Percentiles rank a stretch among this genome's conserved stretches.
Evolutionary conservation across 1,140 invertebrate genomes (phyloP).

Genomic region (Solenopsis invicta): DNA sequence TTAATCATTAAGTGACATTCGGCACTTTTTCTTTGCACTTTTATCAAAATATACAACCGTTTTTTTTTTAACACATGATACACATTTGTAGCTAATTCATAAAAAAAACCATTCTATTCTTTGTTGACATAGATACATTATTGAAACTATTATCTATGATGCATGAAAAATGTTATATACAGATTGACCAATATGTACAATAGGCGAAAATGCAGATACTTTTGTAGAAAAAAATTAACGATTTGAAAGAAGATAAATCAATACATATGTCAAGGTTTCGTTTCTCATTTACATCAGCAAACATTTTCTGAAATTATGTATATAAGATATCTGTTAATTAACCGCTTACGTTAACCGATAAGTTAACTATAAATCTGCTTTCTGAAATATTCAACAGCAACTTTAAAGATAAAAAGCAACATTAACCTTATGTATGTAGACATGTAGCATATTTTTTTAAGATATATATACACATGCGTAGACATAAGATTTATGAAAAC

Average conservation of each 20-base stretch:
- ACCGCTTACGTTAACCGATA: constrained; percentile 45
- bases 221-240: constrained; percentile 26
- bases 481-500: constrained; percentile 59
- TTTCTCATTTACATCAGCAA: constrained; percentile 8
- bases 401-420: constrained; percentile 48
- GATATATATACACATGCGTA: constrained; percentile 40
- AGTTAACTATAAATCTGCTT: constrained; percentile 46
- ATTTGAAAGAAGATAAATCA: constrained; percentile 3
- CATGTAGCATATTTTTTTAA: constrained; percentile 35
- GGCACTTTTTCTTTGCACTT: constrained; percentile 51
- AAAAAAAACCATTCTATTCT: constrained; percentile 29
- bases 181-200: constrained; percentile 42
- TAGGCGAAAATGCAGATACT: constrained; percentile 36
- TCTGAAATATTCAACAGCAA: constrained; percentile 29
- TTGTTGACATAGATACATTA: constrained; percentile 35
- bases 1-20: constrained; percentile 43
- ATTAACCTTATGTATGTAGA: constrained; percentile 36
- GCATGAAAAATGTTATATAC: constrained; percentile 56
- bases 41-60: constrained; percentile 35
- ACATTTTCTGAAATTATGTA: constrained; percentile 32
- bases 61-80: constrained; percentile 28
- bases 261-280: constrained; percentile 56
- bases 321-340: constrained; percentile 32
- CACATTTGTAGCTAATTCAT: constrained; percentile 24
- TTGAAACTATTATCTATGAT: constrained; percentile 37